phyloP scores from a whole-genome alignment of 2,888 invertebrate genomes.

The Ochropleura leucogaster region DNA sequence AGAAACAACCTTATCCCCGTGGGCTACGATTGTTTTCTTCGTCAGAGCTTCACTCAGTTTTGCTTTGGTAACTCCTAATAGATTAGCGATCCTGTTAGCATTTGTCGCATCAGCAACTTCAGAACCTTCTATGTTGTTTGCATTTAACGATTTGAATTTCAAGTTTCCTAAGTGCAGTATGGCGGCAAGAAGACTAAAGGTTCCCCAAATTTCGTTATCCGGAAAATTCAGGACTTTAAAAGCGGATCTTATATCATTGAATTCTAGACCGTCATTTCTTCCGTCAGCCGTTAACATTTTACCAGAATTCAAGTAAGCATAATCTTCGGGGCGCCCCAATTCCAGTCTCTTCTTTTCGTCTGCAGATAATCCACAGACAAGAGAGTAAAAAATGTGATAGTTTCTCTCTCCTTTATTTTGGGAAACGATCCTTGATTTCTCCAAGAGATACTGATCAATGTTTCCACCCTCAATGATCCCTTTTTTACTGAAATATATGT shows the following conservation, averaged over 20 bases:
- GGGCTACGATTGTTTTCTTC: constrained; percentile 95
- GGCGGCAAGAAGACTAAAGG: constrained; percentile 95
- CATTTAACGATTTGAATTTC: constrained; percentile 93
- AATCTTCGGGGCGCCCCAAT: constrained; percentile 93
- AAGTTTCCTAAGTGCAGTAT: constrained; percentile 98
- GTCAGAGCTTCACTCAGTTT: constrained; percentile 95
- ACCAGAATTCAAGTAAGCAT: constrained; percentile 95
- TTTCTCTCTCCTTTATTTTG: constrained; percentile 97
- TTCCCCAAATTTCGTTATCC: constrained; percentile 95
- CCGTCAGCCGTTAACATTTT: constrained; percentile 94
- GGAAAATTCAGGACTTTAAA: constrained; percentile 97
- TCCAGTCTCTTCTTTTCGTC: constrained; percentile 95
- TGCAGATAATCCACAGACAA: constrained; percentile 95
- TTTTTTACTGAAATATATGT: constrained; percentile 95
- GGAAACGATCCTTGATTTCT: constrained; percentile 98
- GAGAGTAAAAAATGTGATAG: constrained; percentile 98
- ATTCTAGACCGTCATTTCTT: constrained; percentile 95
- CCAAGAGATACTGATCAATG: constrained; percentile 98
- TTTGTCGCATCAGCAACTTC: constrained; percentile 94
- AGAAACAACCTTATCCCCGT: constrained; percentile 95
- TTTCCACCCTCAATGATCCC: constrained; percentile 98
- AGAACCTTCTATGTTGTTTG: constrained; percentile 96
- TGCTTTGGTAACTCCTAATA: constrained; percentile 93
- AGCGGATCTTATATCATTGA: constrained; percentile 97
- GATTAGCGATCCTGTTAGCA: constrained; percentile 92